These are phyloP conservation scores for Mesoclemmys tuberculata DNA, from an alignment of 2,113 vertebrate genomes.

Conservation along the genomic window DNA sequence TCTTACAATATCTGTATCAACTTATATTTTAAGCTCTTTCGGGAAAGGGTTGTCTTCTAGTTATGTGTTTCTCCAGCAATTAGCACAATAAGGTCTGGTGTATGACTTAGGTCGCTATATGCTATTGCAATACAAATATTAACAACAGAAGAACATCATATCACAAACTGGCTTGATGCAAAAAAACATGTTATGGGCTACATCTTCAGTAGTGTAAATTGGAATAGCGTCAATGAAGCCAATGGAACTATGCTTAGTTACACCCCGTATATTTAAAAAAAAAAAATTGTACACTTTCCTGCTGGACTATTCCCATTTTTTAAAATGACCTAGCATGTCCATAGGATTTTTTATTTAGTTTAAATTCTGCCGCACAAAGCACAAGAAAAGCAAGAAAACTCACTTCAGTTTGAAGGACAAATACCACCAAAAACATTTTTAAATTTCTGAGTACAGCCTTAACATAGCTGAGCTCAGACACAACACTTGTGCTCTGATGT, in stretches of 20 bases:
- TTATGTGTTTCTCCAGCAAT: background rate
- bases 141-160: background rate
- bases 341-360: background rate
- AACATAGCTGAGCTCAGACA: background rate
- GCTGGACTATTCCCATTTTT: background rate
- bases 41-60: too few relatives aligned
- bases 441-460: background rate
- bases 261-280: background rate
- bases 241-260: background rate
- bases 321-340: background rate
- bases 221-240: background rate
- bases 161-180: background rate
- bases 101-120: background rate
- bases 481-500: background rate
- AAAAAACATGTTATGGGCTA: background rate
- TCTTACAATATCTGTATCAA: background rate
- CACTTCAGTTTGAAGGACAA: background rate
- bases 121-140: background rate
- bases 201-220: background rate
- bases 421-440: background rate
- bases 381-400: background rate
- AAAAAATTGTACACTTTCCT: background rate
- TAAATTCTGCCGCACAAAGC: background rate
- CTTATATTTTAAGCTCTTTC: background rate
- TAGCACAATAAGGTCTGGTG: background rate